phyloP scores from a whole-genome alignment of 2,113 vertebrate genomes.

The Pelusios castaneus region DNA sequence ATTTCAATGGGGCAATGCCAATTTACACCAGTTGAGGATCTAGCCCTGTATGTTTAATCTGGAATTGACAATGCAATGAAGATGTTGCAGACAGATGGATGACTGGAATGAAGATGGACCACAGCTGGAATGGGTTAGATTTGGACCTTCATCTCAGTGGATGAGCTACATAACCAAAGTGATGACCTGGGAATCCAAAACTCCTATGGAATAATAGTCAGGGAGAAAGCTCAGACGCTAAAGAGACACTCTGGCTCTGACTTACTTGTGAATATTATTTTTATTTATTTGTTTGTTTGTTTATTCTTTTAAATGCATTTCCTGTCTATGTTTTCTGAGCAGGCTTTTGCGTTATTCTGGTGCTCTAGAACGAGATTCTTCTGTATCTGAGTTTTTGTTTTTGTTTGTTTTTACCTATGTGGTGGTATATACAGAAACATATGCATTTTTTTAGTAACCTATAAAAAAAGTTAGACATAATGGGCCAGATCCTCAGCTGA shows the following conservation, averaged over 20 bases:
- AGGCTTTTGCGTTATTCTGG: neutral
- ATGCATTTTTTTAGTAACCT: neutral
- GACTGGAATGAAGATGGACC: neutral
- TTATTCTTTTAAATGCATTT: conserved; percentile 25
- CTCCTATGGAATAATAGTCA: neutral
- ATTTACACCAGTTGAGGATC: neutral
- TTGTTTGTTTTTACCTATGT: neutral
- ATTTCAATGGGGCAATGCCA: neutral
- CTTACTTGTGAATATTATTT: conserved; percentile 54
- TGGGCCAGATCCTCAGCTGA: neutral
- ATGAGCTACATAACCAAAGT: neutral
- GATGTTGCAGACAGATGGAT: neutral
- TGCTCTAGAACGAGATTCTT: neutral
- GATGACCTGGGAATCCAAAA: neutral
- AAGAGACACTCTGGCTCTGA: neutral
- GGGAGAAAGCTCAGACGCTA: neutral
- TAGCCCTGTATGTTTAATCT: neutral
- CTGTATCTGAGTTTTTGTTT: neutral
- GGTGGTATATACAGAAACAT: neutral
- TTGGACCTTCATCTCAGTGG: neutral
- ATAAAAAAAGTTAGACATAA: neutral
- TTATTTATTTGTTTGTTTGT: no score
- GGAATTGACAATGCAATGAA: neutral
- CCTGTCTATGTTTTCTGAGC: neutral
- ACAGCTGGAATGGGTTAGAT: neutral